A percentile compares a stretch with the other conserved stretches of the same genome.
Conservation (phyloP, 1,140 invertebrate genomes). For the Acyrthosiphon pisum region DNA sequence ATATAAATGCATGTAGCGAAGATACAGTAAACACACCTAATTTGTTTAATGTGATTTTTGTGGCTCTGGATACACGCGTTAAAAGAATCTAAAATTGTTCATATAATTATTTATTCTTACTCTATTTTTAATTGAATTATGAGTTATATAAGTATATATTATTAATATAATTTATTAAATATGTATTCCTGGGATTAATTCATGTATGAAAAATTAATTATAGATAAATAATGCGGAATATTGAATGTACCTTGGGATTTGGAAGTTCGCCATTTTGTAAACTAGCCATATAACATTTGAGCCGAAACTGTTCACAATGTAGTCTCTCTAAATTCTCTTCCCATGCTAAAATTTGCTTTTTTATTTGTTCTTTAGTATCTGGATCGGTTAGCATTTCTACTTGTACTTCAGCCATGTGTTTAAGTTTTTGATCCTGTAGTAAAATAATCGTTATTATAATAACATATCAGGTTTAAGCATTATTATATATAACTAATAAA, state of each 20-base stretch:
- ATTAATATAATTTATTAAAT: not conserved
- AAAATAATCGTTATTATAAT: not conserved
- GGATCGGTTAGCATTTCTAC: slow-evolving; percentile 92
- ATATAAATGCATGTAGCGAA: slow-evolving; percentile 97
- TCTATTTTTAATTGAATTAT: slow-evolving; percentile 38
- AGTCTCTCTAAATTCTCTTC: slow-evolving; percentile 95
- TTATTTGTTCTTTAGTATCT: slow-evolving; percentile 88
- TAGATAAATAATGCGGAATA: not conserved
- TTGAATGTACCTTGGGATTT: slow-evolving; percentile 88
- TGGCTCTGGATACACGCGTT: slow-evolving; percentile 92
- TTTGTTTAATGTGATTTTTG: slow-evolving; percentile 93
- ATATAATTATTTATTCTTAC: not conserved
- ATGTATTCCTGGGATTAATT: not conserved
- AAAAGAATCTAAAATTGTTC: slow-evolving; percentile 79
- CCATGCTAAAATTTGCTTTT: slow-evolving; percentile 92
- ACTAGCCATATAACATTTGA: slow-evolving; percentile 96
- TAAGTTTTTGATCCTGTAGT: slow-evolving; percentile 72
- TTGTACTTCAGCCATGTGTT: slow-evolving; percentile 97
- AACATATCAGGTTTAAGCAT: not conserved
- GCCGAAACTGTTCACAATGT: slow-evolving; percentile 95
- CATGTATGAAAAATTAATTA: not conserved
- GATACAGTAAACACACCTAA: slow-evolving; percentile 97
- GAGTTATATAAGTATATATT: slow-evolving; percentile 59
- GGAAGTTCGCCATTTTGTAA: slow-evolving; percentile 94
- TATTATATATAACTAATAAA: not conserved